Evolutionary conservation across 2,113 vertebrate genomes (phyloP).

Genomic region (Polyodon spathula): DNA sequence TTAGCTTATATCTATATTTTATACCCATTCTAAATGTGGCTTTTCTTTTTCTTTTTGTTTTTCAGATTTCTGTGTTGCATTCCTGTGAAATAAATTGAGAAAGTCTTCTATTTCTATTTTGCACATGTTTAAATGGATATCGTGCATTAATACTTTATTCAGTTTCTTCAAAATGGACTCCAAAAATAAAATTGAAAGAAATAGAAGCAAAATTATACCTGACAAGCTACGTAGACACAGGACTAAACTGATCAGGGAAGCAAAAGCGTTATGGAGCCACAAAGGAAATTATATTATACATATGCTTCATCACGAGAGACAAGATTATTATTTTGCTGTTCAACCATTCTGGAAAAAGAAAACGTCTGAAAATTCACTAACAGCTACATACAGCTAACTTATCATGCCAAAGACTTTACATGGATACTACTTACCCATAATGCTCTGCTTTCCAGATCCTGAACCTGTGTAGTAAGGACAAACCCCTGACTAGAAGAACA

Average conservation of each 20-base stretch:
- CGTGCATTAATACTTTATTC: slow-evolving; percentile 62
- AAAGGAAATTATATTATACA: slow-evolving; percentile 19
- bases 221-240: slow-evolving; percentile 32
- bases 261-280: slow-evolving; percentile 29
- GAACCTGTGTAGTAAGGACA: slow-evolving; percentile 43
- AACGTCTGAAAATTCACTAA: slow-evolving; percentile 20
- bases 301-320: slow-evolving; percentile 26
- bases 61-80: slow-evolving; percentile 46
- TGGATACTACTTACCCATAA: slow-evolving; percentile 29
- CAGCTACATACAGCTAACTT: slow-evolving; percentile 61
- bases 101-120: slow-evolving; percentile 62
- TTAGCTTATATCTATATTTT: too few relatives aligned
- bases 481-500: slow-evolving; percentile 24
- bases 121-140: slow-evolving; percentile 59
- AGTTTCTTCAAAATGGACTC: slow-evolving; percentile 38
- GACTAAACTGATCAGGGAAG: slow-evolving; percentile 28
- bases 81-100: slow-evolving; percentile 38
- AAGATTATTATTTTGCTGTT: slow-evolving; percentile 6
- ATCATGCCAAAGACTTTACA: slow-evolving; percentile 67
- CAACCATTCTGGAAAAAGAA: slow-evolving; percentile 27
- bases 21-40: too few relatives aligned
- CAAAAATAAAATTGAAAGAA: slow-evolving; percentile 41
- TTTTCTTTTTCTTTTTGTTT: not conserved
- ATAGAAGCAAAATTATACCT: slow-evolving; percentile 36
- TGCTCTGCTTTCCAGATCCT: slow-evolving; percentile 44